Base-by-base conservation (phyloP, 2,113 vertebrate species). In the Ceuthmochares aereus region DNA sequence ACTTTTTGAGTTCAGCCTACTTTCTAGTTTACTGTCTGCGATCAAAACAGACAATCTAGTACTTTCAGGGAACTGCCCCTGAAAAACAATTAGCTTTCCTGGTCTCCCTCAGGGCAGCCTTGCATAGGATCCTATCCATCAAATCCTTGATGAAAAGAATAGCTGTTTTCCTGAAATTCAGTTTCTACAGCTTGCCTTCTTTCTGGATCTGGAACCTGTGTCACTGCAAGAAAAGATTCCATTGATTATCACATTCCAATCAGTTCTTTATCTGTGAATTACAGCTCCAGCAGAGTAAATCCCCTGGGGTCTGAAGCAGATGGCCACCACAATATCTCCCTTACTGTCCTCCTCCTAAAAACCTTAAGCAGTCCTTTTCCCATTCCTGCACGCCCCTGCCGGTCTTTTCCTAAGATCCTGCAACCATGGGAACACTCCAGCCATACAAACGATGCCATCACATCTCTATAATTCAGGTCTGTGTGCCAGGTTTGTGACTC, bases 1-100 rank as follows among this genome's bases (percentile, higher is more conserved):
- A 40, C 1, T n/a, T 60, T 89, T 89, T 87, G 14, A 40, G 9
- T 4, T 76, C 52, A 40, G 47, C 54, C 32, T 83, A 25, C 8
- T 83, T 74, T 37, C 7, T 47, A 14, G 9, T 43, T 23, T 54
- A 9, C 37, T 43, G 80, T 87, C 43, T 89, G 16, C 34, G 76
- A n/a, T 15, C 1, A 27, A 83, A 79, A 16, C 6, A 42, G 36
- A 37, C 1, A 0, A 3, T 54, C 9, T 42, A 62, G 3, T 66
- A 25, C 56, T 64, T 26, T 77, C 7, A 43, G 21, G 16, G 75
- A n/a, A 36, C 6, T 60, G 16, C 13, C 30, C 6, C 19, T 86
- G 72, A 84, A 80, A 55, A 89, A 23, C 4, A 72, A 19, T 8
- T 49, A 45, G 3, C 5, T 69, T 6, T 79, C 5, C 16, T 49